Evolutionary conservation across 2,888 invertebrate genomes (phyloP), one percentile per base, ranked within the genome.

Genomic region (Patella pellucida): DNA sequence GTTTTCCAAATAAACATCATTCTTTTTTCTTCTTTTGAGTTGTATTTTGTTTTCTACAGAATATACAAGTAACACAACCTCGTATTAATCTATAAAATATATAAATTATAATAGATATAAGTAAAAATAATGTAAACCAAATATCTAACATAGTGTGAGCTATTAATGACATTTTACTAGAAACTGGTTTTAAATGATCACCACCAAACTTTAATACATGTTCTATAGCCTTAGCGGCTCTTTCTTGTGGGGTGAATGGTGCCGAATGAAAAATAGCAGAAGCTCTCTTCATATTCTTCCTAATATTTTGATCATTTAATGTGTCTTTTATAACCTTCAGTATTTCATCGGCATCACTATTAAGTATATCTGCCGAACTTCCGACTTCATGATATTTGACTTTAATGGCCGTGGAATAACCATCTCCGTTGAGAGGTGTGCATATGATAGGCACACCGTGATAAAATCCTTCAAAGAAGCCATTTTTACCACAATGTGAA

Each of bases 121-220:
- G 16, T 11, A 19, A n/a, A 69, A 76, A 75, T 50, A 78, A 16
- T 4, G 51, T 68, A 3, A 74, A 52, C 52, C 74, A 76, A 15
- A 78, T 68, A 67, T 78, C 78, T 15, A 74, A 68, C 16, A 69
- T 72, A 12, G 71, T 70, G 16, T 71, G 68, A 72, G 71, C 71
- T 27, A 76, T 74, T 54, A 75, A 72, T 19, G 78, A 75, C 77
- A 78, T 73, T n/a, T 75, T 68, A 70, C 76, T 76, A 3, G 77
- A 73, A 11, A 79, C 72, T 16, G 84, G 80, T 12, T 78, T 71
- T 71, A 85, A 74, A 76, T 85, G 84, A 15, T 76, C 71, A n/a
- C 81, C 83, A 9, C 85, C 85, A 78, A 81, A 81, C 56, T 80
- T 76, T 68, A 85, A 75, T 69, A 85, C 83, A 76, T 85, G 84